Conservation (phyloP, 2,888 invertebrate species). For the Mayetiola destructor region DNA sequence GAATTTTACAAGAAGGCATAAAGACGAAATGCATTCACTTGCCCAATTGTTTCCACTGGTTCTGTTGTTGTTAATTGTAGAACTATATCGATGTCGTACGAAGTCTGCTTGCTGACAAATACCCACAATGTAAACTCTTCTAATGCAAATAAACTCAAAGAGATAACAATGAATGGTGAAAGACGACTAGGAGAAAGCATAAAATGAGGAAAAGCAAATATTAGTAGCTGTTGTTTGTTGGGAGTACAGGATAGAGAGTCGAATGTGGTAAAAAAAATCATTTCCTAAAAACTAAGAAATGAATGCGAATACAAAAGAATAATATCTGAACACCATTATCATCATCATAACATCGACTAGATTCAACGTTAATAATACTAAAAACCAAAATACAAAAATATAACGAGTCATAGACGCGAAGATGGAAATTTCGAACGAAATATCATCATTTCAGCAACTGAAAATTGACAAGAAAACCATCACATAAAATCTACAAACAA, state of each 20-base stretch:
- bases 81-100: conserved; percentile 8
- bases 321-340: neutral
- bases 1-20: too few relatives aligned
- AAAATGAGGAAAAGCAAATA: neutral
- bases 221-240: neutral
- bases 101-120: neutral
- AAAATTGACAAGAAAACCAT: neutral
- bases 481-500: neutral
- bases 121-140: neutral
- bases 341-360: conserved; percentile 1
- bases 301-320: conserved; percentile 1
- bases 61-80: neutral
- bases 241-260: neutral
- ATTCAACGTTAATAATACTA: neutral
- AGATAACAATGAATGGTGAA: conserved; percentile 9
- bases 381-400: neutral
- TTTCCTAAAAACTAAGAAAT: conserved; percentile 6
- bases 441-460: neutral
- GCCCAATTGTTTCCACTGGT: neutral
- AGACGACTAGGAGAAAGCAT: neutral
- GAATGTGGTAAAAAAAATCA: too few relatives aligned
- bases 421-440: neutral
- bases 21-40: too few relatives aligned
- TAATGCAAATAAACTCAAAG: conserved; percentile 3
- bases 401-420: neutral